These are phyloP conservation scores for Argynnis bischoffii DNA, from an alignment of 2,888 invertebrate genomes.

Conservation along the genomic window DNA sequence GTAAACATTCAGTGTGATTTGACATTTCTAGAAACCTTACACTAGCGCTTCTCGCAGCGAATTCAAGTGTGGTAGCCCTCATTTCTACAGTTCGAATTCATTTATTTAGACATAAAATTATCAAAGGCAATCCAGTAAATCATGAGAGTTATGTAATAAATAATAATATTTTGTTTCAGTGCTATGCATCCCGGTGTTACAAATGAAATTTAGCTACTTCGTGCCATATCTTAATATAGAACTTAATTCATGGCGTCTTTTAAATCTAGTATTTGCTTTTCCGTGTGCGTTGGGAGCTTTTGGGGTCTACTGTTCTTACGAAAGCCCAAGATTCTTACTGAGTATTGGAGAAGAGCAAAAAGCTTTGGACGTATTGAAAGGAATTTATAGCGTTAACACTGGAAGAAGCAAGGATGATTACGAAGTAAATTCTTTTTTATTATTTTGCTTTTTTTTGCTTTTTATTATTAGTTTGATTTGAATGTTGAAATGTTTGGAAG, in stretches of 20 bases:
- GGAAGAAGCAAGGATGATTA: constrained; percentile 55
- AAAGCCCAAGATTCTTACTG: constrained; percentile 89
- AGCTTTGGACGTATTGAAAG: constrained; percentile 74
- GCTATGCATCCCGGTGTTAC: constrained; percentile 85
- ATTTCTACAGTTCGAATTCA: too few species aligned
- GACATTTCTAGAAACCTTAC: too few species aligned
- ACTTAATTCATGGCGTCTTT: constrained; percentile 88
- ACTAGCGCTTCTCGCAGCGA: too few species aligned
- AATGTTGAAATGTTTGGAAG: too few species aligned
- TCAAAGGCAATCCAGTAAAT: too few species aligned
- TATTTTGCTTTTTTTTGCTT: not conserved
- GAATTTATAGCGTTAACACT: constrained; percentile 60
- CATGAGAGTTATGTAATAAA: not conserved
- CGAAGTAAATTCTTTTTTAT: constrained; percentile 48
- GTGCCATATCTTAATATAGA: constrained; percentile 72
- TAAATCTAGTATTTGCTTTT: constrained; percentile 83
- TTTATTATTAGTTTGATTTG: too few species aligned
- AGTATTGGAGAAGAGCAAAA: constrained; percentile 79
- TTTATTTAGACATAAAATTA: too few species aligned
- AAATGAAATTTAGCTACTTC: constrained; percentile 73
- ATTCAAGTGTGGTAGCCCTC: too few species aligned
- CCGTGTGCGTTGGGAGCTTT: constrained; percentile 84
- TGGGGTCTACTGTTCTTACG: constrained; percentile 82
- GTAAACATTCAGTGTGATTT: too few species aligned
- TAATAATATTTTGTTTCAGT: constrained; percentile 62